Percentiles rank a stretch among this genome's conserved stretches.
Conservation (phyloP, 2,113 vertebrate genomes). For the Cnemophilus loriae region DNA sequence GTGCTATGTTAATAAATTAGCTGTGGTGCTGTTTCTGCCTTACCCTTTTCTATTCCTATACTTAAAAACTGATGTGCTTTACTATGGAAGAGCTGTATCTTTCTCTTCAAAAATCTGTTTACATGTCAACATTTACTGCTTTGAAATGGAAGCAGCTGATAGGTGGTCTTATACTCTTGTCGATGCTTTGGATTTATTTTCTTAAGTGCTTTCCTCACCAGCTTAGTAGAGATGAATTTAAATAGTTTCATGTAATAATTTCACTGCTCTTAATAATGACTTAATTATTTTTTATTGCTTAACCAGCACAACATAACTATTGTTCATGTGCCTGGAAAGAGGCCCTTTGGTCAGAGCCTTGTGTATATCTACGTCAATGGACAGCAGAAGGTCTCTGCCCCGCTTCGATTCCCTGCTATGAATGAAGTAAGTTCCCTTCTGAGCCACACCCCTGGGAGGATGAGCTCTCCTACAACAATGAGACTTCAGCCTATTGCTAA, state of each 20-base stretch:
- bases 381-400: constrained; percentile 90
- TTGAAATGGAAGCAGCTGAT: neutral
- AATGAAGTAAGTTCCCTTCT: constrained; percentile 83
- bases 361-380: constrained; percentile 95
- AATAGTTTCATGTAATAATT: neutral
- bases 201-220: neutral
- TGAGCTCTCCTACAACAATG: neutral
- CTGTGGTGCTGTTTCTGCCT: neutral
- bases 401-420: constrained; percentile 91
- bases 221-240: neutral
- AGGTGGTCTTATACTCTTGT: neutral
- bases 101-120: neutral
- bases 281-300: constrained; percentile 15
- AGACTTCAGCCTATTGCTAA: neutral
- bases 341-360: constrained; percentile 94
- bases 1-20: neutral
- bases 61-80: neutral
- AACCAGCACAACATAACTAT: constrained; percentile 89
- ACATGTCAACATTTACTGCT: neutral
- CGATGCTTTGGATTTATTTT: neutral
- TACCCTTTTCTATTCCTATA: neutral
- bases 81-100: neutral
- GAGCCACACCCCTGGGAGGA: neutral
- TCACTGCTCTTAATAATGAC: neutral
- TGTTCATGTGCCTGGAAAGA: constrained; percentile 93